Conservation (phyloP, 2,797 vertebrate species). For the Gobio occitaniae region DNA sequence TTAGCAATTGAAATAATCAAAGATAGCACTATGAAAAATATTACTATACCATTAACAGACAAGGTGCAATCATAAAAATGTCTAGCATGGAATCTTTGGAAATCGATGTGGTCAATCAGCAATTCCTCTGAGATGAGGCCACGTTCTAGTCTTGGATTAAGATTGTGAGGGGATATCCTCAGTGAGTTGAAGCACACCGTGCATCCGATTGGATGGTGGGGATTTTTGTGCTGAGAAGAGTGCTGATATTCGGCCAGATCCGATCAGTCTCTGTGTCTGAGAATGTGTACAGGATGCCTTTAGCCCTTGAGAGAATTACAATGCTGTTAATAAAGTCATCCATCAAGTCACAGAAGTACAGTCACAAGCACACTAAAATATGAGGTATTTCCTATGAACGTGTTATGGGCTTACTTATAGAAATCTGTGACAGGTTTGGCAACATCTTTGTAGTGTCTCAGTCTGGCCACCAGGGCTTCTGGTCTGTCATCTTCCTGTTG, state of each 20-base stretch:
- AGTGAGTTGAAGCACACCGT: conserved; percentile 67
- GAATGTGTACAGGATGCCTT: conserved; percentile 91
- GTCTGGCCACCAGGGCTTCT: conserved; percentile 85
- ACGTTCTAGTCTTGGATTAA: neutral
- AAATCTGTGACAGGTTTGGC: conserved; percentile 93
- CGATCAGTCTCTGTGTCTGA: conserved; percentile 95
- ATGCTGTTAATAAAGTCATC: neutral
- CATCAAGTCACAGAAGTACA: neutral
- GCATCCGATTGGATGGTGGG: conserved; percentile 72
- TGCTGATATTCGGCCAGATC: conserved; percentile 95
- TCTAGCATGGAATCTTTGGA: conserved; percentile 7
- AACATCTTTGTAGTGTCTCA: conserved; percentile 94
- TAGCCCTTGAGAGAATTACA: conserved; percentile 77
- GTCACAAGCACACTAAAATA: neutral
- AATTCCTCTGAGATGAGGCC: conserved; percentile 25
- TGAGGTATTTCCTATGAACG: neutral
- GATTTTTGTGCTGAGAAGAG: conserved; percentile 88
- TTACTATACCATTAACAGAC: neutral
- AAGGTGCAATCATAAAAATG: neutral
- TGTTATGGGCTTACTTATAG: conserved; percentile 86
- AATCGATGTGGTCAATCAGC: neutral
- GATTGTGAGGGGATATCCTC: conserved; percentile 45
- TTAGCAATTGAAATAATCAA: neutral
- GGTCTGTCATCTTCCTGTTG: conserved; percentile 92
- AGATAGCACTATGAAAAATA: neutral